Percentiles rank a stretch among this genome's conserved stretches.
Evolutionary conservation across 2,113 vertebrate species (phyloP).

Genomic region (Poicephalus gulielmi): DNA sequence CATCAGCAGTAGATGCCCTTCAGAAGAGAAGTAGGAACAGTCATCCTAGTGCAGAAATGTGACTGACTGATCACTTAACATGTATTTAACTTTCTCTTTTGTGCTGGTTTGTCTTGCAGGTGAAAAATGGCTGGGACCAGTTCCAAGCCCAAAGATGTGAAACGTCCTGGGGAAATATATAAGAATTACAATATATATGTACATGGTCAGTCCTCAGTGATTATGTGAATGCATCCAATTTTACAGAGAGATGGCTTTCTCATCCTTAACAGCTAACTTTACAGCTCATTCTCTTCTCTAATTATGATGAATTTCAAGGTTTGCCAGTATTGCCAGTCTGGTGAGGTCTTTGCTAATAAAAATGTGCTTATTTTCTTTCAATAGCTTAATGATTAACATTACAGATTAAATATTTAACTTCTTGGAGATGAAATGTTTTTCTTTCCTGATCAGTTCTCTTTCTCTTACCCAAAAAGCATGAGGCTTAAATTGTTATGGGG

Average conservation of each 20-base stretch:
- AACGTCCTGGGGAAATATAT: not conserved
- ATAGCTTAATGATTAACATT: not conserved
- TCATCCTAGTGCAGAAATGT: not conserved
- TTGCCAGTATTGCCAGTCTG: not conserved
- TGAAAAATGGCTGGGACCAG: constrained; percentile 79
- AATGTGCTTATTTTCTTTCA: not conserved
- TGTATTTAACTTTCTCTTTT: not conserved
- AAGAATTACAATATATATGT: not conserved
- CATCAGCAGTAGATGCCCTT: not conserved
- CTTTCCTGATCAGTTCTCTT: not conserved
- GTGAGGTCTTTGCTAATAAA: not conserved
- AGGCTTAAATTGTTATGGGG: not conserved
- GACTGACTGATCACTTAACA: not conserved
- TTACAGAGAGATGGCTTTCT: not conserved
- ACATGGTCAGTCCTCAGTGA: not conserved
- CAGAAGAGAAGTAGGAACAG: not conserved
- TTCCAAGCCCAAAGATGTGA: constrained; percentile 56
- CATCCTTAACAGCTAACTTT: not conserved
- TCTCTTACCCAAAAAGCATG: not conserved
- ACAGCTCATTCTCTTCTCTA: not conserved
- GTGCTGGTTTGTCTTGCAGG: constrained; percentile 60
- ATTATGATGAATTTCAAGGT: not conserved
- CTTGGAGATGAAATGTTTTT: not conserved
- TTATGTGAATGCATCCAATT: not conserved
- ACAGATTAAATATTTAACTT: not conserved